A percentile compares a stretch with the other conserved stretches of the same genome.
Conservation (phyloP, 2,113 vertebrate species). For the Spea multiplicata region DNA sequence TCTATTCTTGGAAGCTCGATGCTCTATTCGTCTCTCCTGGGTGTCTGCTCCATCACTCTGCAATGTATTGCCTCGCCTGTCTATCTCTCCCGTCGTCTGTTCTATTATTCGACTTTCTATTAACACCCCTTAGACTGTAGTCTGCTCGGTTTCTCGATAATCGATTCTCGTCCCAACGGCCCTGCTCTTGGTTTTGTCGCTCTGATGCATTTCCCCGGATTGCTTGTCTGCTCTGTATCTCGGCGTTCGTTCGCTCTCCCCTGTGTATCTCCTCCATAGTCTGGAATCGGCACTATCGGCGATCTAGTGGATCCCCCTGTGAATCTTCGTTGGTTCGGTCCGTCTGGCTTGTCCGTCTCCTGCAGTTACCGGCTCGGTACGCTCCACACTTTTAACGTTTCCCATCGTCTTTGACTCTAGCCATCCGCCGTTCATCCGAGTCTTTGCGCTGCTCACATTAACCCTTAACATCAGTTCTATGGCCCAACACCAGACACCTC, state of each 20-base stretch:
- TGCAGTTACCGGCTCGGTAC: background rate
- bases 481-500: too few relatives aligned
- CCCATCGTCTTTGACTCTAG: too few relatives aligned
- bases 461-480: too few relatives aligned
- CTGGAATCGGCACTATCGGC: conserved; percentile 17
- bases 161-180: background rate
- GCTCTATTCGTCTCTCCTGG: conserved; percentile 28
- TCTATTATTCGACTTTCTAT: conserved; percentile 19
- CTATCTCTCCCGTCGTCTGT: conserved; percentile 27
- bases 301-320: background rate
- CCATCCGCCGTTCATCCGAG: too few relatives aligned
- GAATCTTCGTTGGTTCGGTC: background rate
- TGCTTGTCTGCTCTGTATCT: conserved; percentile 25
- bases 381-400: background rate
- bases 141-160: conserved; percentile 6
- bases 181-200: background rate
- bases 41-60: conserved; percentile 36
- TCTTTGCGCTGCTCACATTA: too few relatives aligned
- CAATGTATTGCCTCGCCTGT: background rate
- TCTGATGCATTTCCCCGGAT: background rate
- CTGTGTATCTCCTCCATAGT: conserved; percentile 28
- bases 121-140: background rate
- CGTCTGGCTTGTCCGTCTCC: background rate
- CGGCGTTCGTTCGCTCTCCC: conserved; percentile 13
- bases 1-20: conserved; percentile 35